These are phyloP conservation scores for Eleutherodactylus coqui DNA, from an alignment of 2,797 vertebrate genomes.

Conservation along the genomic window DNA sequence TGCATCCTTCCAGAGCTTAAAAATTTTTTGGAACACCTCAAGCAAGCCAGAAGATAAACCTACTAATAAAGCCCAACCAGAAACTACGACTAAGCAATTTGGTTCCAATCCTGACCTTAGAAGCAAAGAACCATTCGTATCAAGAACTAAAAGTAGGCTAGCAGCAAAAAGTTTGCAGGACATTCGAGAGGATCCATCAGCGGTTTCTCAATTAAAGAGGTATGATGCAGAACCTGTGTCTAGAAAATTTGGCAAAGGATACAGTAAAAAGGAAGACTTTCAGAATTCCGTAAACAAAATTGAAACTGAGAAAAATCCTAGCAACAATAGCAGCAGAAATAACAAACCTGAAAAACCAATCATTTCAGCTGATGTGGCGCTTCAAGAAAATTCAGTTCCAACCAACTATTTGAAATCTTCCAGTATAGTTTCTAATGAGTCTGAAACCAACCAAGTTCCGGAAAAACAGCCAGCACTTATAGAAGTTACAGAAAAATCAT, in stretches of 20 bases:
- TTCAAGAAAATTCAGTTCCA: background rate
- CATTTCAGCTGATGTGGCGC: background rate
- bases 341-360: background rate
- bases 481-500: slow-evolving; percentile 2
- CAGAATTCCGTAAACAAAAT: background rate
- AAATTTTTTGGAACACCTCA: slow-evolving; percentile 87
- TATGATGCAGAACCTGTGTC: background rate
- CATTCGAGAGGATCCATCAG: background rate
- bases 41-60: slow-evolving; percentile 61
- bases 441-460: background rate
- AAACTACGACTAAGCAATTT: background rate
- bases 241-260: background rate
- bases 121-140: slow-evolving; percentile 11
- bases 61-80: background rate
- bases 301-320: background rate
- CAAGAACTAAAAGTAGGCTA: background rate
- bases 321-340: background rate
- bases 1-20: slow-evolving; percentile 84
- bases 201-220: background rate
- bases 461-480: background rate
- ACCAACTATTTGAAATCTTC: background rate
- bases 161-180: slow-evolving; percentile 24
- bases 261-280: background rate
- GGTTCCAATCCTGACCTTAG: slow-evolving; percentile 24
- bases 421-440: background rate